Conservation (phyloP, 2,888 invertebrate species). For the Lithophane leautieri region DNA sequence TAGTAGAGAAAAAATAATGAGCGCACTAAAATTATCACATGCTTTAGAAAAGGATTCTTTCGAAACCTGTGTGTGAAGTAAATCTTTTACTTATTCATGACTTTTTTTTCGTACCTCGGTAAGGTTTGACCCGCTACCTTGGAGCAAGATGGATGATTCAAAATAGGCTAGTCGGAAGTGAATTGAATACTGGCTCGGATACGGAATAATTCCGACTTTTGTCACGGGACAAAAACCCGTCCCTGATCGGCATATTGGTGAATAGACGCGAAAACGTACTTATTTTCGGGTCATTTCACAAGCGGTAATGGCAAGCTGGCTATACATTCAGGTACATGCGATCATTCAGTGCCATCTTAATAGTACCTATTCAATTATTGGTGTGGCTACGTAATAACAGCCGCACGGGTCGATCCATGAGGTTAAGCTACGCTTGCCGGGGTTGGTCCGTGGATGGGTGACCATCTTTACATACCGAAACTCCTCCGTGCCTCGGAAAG, state of each 20-base stretch:
- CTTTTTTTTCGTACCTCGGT: background rate
- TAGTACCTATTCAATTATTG: no score
- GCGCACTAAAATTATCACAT: no score
- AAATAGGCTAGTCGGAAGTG: constrained; percentile 15
- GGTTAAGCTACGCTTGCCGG: no score
- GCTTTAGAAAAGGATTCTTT: background rate
- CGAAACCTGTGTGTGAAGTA: background rate
- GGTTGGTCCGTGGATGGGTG: no score
- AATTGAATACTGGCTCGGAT: background rate
- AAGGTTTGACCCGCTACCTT: constrained; percentile 1
- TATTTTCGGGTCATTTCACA: constrained; percentile 15
- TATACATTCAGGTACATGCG: background rate
- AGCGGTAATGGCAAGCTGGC: background rate
- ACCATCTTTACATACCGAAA: no score
- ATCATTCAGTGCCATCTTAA: no score
- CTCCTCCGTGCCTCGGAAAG: no score
- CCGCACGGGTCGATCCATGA: no score
- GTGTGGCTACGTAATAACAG: no score
- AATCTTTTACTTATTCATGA: background rate
- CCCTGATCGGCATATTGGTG: constrained; percentile 29
- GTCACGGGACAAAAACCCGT: constrained; percentile 22
- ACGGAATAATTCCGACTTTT: constrained; percentile 26
- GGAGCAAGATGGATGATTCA: constrained; percentile 12
- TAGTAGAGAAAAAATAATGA: no score
- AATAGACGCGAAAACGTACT: constrained; percentile 17